A percentile compares a stretch with the other conserved stretches of the same genome.
phyloP scores from a whole-genome alignment of 2,888 invertebrate species.

The Sycophila texana region DNA sequence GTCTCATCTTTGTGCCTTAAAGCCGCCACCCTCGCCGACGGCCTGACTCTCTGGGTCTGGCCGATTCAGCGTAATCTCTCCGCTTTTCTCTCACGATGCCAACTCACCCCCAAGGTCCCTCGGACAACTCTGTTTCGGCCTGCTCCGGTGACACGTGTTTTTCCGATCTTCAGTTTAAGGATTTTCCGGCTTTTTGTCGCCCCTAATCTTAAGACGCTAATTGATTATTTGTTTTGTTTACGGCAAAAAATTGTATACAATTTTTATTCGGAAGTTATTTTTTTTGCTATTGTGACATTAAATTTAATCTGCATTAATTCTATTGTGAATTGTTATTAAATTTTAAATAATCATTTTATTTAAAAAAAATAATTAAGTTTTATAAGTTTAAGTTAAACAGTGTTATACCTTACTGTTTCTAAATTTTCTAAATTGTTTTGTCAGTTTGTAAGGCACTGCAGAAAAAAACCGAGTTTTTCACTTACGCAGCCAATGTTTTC shows the following conservation, averaged over 20 bases:
- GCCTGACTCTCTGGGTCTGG: slow-evolving; percentile 37
- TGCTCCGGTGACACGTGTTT: too few relatives aligned
- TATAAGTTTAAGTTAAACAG: background rate
- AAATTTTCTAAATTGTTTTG: background rate
- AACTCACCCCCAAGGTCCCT: background rate
- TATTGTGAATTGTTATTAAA: too few relatives aligned
- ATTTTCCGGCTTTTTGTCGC: background rate
- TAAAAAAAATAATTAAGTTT: background rate
- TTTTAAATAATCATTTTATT: too few relatives aligned
- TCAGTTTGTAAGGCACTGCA: too few relatives aligned
- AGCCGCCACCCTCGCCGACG: slow-evolving; percentile 6
- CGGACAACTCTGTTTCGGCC: slow-evolving; percentile 12
- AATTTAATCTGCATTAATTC: too few relatives aligned
- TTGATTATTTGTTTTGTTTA: too few relatives aligned
- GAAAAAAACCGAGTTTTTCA: too few relatives aligned
- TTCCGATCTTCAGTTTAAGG: background rate
- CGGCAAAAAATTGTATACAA: too few relatives aligned
- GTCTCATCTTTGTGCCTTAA: slow-evolving; percentile 39
- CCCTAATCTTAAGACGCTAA: background rate
- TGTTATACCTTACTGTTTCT: background rate
- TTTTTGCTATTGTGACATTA: too few relatives aligned
- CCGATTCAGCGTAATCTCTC: background rate
- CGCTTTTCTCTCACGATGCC: slow-evolving; percentile 43
- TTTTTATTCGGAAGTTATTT: too few relatives aligned
- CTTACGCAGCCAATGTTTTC: background rate